Evolutionary conservation across 2,888 invertebrate genomes (phyloP), one percentile per base, ranked within the genome.

Genomic region (Stomorhina lunata): DNA sequence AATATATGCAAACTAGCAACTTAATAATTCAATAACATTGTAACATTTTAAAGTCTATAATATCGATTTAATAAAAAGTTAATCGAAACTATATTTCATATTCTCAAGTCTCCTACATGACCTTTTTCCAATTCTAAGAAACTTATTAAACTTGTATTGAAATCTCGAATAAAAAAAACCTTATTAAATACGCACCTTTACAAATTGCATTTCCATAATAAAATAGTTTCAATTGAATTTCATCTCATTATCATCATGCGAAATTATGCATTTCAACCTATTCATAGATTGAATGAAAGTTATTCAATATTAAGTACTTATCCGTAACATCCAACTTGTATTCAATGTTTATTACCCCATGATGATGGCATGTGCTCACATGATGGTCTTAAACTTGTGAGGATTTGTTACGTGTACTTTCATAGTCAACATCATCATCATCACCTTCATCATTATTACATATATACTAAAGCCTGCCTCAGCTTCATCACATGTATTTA

Each of bases 401-500:
- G n/a, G n/a, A 20, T 7, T 43, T 43, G 43, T 17, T 43, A 20
- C 43, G 17, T 43, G 43, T 43, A 6, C 2, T 4, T 43, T 6
- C 17, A n/a, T n/a, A n/a, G n/a, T n/a, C n/a, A n/a, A n/a, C n/a
- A n/a, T n/a, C n/a, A n/a, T n/a, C n/a, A n/a, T n/a, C n/a, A n/a
- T n/a, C n/a, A n/a, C n/a, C n/a, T n/a, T n/a, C n/a, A n/a, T n/a
- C n/a, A n/a, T n/a, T n/a, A n/a, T n/a, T n/a, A 22, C 15, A 15
- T 15, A 9, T 55, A 29, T 20, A 15, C n/a, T 17, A 29, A 55
- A 55, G 29, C 15, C n/a, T n/a, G n/a, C 7, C 29, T 29, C 15
- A 55, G 5, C 55, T 17, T 1, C 43, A 61, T 10, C 45, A 63
- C 63, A 45, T 63, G 45, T 63, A 63, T 63, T 63, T 63, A 63